Conservation (phyloP, 2,797 vertebrate genomes). For the Poecilia gillii region DNA sequence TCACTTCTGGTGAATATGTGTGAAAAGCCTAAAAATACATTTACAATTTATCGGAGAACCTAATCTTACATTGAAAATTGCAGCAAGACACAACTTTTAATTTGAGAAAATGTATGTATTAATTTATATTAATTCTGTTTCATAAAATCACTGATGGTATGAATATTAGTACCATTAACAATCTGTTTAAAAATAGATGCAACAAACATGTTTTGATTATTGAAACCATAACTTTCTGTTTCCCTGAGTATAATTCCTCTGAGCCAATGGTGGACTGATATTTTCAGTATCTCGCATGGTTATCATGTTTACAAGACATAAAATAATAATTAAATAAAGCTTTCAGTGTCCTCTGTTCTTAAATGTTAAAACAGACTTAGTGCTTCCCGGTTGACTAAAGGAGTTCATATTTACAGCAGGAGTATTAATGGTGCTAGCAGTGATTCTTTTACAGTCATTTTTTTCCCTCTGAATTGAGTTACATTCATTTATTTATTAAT, state of each 20-base stretch:
- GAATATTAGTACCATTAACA: not conserved
- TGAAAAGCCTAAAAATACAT: not conserved
- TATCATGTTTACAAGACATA: not conserved
- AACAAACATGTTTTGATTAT: not conserved
- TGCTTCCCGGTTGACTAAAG: not conserved
- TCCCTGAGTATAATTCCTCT: not conserved
- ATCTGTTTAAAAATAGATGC: not conserved
- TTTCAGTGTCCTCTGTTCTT: not conserved
- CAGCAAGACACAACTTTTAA: not conserved
- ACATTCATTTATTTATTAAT: not conserved
- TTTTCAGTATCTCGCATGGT: not conserved
- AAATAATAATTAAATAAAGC: not conserved
- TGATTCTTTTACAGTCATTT: not conserved
- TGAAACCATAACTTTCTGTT: not conserved
- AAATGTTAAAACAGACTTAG: not conserved
- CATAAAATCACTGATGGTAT: not conserved
- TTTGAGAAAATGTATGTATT: not conserved
- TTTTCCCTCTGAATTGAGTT: not conserved
- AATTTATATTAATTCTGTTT: not conserved
- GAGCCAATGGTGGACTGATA: not conserved
- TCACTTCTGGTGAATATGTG: not conserved
- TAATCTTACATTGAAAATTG: not conserved
- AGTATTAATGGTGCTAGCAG: not conserved
- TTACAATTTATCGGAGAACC: not conserved
- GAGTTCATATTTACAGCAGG: not conserved